Evolutionary conservation across 1,140 invertebrate species (phyloP).

Genomic region (Papilio aristodemus): DNA sequence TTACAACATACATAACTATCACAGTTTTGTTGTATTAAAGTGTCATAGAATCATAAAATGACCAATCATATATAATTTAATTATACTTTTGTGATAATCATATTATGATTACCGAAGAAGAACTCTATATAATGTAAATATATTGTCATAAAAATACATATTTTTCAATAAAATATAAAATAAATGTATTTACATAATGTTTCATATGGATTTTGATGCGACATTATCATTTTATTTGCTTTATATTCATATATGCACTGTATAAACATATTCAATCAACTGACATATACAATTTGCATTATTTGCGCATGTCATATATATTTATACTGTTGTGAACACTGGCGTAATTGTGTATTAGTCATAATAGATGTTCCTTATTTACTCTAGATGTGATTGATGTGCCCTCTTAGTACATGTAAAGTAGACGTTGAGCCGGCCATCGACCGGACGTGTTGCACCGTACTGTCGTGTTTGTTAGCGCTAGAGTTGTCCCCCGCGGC

Average conservation of each 20-base stretch:
- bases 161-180: background rate
- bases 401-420: slow-evolving; percentile 45
- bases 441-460: slow-evolving; percentile 54
- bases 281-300: slow-evolving; percentile 25
- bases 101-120: no score
- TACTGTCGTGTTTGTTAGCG: slow-evolving; percentile 45
- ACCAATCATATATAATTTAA: no score
- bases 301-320: slow-evolving; percentile 53
- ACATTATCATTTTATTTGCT: slow-evolving; percentile 25
- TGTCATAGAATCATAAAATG: no score
- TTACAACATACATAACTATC: no score
- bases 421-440: slow-evolving; percentile 49
- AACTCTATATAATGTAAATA: no score
- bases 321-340: slow-evolving; percentile 54
- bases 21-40: no score
- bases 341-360: slow-evolving; percentile 71
- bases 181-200: slow-evolving; percentile 11
- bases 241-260: slow-evolving; percentile 3
- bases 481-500: slow-evolving; percentile 43
- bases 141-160: background rate
- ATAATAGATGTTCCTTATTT: slow-evolving; percentile 52
- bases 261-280: background rate
- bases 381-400: slow-evolving; percentile 33
- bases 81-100: no score
- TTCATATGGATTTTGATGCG: background rate